Evolutionary conservation across 1,140 invertebrate genomes (phyloP).

Genomic region (Asbolus verrucosus): DNA sequence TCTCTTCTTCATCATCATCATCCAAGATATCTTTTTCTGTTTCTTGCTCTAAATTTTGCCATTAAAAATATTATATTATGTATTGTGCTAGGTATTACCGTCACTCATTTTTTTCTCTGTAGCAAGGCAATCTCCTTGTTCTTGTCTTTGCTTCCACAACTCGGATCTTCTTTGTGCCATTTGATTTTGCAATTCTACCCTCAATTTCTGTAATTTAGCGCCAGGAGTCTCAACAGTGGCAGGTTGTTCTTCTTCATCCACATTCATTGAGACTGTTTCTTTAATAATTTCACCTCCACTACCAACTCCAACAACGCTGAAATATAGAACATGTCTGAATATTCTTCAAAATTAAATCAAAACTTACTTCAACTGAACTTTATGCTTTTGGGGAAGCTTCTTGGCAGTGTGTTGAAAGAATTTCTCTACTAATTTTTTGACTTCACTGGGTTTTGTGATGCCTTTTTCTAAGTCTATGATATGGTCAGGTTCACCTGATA

Average conservation of each 20-base stretch:
- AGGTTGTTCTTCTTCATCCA: constrained; percentile 59
- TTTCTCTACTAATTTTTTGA: constrained; percentile 72
- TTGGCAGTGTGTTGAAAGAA: constrained; percentile 71
- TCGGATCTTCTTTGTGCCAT: constrained; percentile 73
- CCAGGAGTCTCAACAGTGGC: constrained; percentile 70
- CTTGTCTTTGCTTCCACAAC: constrained; percentile 73
- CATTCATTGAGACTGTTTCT: constrained; percentile 64
- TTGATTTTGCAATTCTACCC: constrained; percentile 72
- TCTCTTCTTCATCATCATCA: constrained; percentile 64
- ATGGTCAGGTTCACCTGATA: constrained; percentile 70
- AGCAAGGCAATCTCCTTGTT: constrained; percentile 62
- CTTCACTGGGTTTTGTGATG: constrained; percentile 66
- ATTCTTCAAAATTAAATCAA: constrained; percentile 15
- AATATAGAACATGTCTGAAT: constrained; percentile 27
- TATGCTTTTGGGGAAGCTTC: constrained; percentile 66
- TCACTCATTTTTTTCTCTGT: constrained; percentile 47
- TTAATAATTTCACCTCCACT: constrained; percentile 64
- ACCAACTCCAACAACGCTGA: constrained; percentile 61
- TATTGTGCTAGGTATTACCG: no score
- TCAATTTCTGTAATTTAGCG: constrained; percentile 69
- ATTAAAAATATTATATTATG: no score
- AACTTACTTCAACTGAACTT: constrained; percentile 65
- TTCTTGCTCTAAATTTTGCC: constrained; percentile 42
- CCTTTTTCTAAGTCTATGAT: constrained; percentile 71
- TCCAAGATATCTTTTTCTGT: constrained; percentile 63